Evolutionary conservation across 2,797 vertebrate genomes (phyloP).

Genomic region (Takifugu rubripes): DNA sequence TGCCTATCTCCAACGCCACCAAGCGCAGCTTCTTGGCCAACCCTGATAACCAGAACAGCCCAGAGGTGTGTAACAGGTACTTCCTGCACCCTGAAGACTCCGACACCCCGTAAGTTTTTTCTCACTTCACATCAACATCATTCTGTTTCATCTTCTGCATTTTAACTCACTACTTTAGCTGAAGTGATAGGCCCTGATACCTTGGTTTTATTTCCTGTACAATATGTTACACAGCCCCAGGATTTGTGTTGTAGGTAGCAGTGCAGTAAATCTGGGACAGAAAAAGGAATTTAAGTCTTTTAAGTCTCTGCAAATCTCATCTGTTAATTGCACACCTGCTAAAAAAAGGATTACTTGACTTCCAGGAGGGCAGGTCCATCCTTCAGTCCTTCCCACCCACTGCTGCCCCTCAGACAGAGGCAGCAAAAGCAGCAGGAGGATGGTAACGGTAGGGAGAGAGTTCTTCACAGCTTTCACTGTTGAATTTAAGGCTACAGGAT

Average conservation of each 20-base stretch:
- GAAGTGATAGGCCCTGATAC: constrained; percentile 5
- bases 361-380: constrained; percentile 84
- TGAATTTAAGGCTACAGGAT: neutral
- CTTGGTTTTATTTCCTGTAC: constrained; percentile 5
- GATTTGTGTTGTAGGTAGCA: neutral
- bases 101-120: constrained; percentile 81
- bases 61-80: constrained; percentile 85
- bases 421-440: constrained; percentile 93
- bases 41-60: constrained; percentile 77
- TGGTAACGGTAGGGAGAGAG: constrained; percentile 71
- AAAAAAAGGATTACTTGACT: constrained; percentile 7
- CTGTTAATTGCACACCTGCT: neutral
- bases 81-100: constrained; percentile 86
- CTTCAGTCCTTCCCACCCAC: constrained; percentile 89
- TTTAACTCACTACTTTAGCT: constrained; percentile 32
- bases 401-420: constrained; percentile 92
- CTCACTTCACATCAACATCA: constrained; percentile 36
- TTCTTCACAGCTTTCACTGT: neutral
- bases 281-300: neutral
- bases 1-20: constrained; percentile 96
- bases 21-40: constrained; percentile 91
- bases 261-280: neutral
- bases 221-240: neutral
- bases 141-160: constrained; percentile 31
- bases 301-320: neutral